Base-by-base conservation (phyloP, 1,140 invertebrate species). In the Cydia pomonella region DNA sequence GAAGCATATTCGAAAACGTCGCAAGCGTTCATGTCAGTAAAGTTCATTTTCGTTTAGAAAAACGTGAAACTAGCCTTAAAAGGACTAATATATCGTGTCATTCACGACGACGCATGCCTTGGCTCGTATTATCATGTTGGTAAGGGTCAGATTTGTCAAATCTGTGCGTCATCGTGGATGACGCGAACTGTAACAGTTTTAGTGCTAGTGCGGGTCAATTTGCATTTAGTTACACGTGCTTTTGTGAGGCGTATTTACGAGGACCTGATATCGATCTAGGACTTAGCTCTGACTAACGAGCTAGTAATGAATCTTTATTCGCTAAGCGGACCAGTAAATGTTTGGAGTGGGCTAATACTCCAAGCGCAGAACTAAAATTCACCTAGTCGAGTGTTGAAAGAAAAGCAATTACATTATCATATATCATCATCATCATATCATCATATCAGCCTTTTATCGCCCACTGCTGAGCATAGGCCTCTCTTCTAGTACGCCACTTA, bases 151-250 rank as follows among this genome's bases (percentile, higher is more conserved):
- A n/a, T n/a, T n/a, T n/a, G n/a, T n/a, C n/a, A n/a, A n/a, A n/a
- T n/a, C n/a, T n/a, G n/a, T n/a, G n/a, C n/a, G n/a, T n/a, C n/a
- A n/a, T n/a, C n/a, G n/a, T n/a, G n/a, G n/a, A n/a, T n/a, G n/a
- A n/a, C n/a, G n/a, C n/a, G n/a, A n/a, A n/a, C n/a, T n/a, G n/a
- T 69, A 69, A 69, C 13, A 10, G 7, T 38, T 69, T 69, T 69
- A 69, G 27, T n/a, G 25, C 29, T 4, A 69, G 64, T 5, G 64
- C 64, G 3, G 33, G 33, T 38, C 29, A 69, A 66, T 69, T 69
- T 69, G 64, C 64, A 69, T 69, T 69, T 66, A 66, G 50, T 69
- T 33, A 69, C 64, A 38, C n/a, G 29, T 69, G 64, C 64, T 69
- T 29, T 69, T 33, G 64, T 33, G 5, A 18, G 21, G 13, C 25